Evolutionary conservation across 2,888 invertebrate species (phyloP), one percentile per base, ranked within the genome.

Genomic region (Dimorphilus gyrociliatus): DNA sequence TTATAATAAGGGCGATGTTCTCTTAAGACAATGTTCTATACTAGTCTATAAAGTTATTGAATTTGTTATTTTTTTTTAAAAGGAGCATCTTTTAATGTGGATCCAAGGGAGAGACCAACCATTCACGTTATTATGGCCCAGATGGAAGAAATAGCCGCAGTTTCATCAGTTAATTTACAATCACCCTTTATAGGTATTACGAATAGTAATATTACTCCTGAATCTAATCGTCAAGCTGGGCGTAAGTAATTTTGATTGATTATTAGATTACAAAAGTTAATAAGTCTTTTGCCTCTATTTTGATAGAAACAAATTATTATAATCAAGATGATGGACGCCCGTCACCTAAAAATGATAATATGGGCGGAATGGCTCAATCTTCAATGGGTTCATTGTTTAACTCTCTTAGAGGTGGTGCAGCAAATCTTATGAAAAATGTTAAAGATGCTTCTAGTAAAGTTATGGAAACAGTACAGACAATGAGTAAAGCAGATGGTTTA

Each of bases 381-480:
- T 37, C 42, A 2, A 35, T 42, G 10, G 48, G 47, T 27, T 41
- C 51, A 25, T 82, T 64, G 78, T 62, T 67, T 40, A 58, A 81
- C 3, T 82, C 85, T 0, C 68, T 92, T 19, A 78, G 76, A 57
- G 88, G 88, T 16, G 86, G 88, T 29, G 88, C 90, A 15, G 85
- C 88, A 2, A 85, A 76, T 51, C 76, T 90, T 48, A 69, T 92
- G 37, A 86, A 85, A 53, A 90, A 88, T 55, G 66, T 94, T 17
- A 88, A 86, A 60, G 92, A 92, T 53, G 90, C 88, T 0, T 86
- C 90, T 14, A 78, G 78, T 21, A 90, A 88, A 69, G 86, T 94
- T 24, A 88, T 92, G 77, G 85, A 90, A 59, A 82, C 86, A 21
- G 82, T 92, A 41, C 53, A 54, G 16, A 53, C 53, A 58, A 15